Percentiles rank a stretch among this genome's conserved stretches.
Conservation (phyloP, 2,888 invertebrate genomes). For the Drosophila atroscutellata region DNA sequence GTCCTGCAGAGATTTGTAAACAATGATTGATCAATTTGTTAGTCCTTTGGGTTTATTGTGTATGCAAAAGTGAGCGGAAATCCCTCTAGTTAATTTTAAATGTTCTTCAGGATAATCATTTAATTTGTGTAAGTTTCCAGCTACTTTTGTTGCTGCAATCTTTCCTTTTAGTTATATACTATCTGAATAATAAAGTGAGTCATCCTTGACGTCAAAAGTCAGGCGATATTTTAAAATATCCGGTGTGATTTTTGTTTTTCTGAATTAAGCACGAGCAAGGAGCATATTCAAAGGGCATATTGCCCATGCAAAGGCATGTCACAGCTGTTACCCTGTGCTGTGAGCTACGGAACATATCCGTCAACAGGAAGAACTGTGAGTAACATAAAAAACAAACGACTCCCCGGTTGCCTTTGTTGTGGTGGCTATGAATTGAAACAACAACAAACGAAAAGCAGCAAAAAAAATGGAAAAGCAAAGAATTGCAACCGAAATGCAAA, state of each 20-base stretch:
- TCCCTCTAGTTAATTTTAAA: background rate
- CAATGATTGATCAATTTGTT: background rate
- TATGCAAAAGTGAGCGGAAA: background rate
- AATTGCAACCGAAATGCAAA: slow-evolving; percentile 58
- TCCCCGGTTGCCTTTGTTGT: slow-evolving; percentile 29
- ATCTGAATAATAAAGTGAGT: background rate
- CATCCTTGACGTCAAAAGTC: accelerated
- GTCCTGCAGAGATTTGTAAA: background rate
- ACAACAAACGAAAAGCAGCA: slow-evolving; percentile 33
- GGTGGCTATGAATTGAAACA: slow-evolving; percentile 52
- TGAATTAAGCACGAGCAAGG: background rate
- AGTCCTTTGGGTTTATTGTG: background rate
- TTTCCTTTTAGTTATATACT: background rate
- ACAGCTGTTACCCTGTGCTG: slow-evolving; percentile 22
- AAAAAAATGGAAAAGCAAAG: slow-evolving; percentile 26
- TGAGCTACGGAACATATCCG: slow-evolving; percentile 32
- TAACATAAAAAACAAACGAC: background rate
- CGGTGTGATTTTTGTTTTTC: background rate
- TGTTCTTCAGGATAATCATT: background rate
- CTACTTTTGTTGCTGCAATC: background rate
- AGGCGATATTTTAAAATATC: background rate
- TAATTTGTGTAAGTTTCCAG: background rate
- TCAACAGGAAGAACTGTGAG: slow-evolving; percentile 19
- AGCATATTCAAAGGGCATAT: background rate
- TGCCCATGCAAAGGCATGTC: background rate